These are phyloP conservation scores for Oryzias woworae DNA, from an alignment of 2,113 vertebrate genomes.

Conservation along the genomic window DNA sequence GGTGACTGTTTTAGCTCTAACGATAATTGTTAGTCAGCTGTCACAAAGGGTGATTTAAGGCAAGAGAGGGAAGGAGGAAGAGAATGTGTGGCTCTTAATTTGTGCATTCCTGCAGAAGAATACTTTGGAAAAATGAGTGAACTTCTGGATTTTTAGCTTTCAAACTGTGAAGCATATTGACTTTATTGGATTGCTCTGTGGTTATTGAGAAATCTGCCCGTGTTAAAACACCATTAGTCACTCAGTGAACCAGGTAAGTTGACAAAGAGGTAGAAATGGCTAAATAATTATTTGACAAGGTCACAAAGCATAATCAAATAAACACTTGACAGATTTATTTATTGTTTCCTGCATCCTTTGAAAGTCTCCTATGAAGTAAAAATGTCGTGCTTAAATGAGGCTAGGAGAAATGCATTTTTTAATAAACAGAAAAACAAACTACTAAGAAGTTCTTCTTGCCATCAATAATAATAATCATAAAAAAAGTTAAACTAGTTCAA, in stretches of 20 bases:
- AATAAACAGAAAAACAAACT: no score
- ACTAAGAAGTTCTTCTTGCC: no score
- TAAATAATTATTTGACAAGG: conserved; percentile 74
- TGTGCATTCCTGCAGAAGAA: conserved; percentile 34
- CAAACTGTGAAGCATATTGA: conserved; percentile 48
- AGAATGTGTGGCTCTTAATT: conserved; percentile 45
- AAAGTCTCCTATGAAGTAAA: no score
- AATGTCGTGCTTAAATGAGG: no score
- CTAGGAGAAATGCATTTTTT: no score
- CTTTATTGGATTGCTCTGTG: conserved; percentile 41
- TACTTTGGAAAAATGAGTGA: conserved; percentile 59
- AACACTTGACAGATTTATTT: conserved; percentile 58
- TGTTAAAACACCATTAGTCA: conserved; percentile 72
- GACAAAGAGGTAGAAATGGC: conserved; percentile 63
- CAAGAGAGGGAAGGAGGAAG: conserved; percentile 35
- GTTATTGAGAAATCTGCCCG: conserved; percentile 58
- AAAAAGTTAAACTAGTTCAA: no score
- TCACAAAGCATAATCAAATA: conserved; percentile 75
- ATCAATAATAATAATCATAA: no score
- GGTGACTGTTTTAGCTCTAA: conserved; percentile 91
- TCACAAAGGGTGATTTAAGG: conserved; percentile 84
- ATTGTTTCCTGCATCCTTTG: conserved; percentile 15
- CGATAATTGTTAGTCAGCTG: conserved; percentile 92
- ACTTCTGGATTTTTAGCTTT: conserved; percentile 25
- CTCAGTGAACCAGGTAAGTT: conserved; percentile 75